Conservation (phyloP, 64 coral and sea anemone genomes). For the Hydrozoanthus tunicans region DNA sequence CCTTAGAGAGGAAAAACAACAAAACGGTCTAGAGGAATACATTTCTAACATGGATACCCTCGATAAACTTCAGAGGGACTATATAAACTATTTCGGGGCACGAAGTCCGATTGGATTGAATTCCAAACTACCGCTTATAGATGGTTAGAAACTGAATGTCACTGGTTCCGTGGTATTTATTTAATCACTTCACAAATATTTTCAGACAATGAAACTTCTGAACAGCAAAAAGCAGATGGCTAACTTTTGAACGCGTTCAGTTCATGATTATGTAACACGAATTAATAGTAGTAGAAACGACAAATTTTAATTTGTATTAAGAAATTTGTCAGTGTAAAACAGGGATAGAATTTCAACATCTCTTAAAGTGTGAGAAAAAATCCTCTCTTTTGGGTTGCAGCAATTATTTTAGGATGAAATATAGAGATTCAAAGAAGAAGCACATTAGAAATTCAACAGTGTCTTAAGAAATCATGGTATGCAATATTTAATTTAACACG, state of each 20-base stretch:
- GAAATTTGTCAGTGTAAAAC: too few relatives aligned
- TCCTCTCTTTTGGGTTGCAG: not conserved
- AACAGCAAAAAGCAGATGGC: too few relatives aligned
- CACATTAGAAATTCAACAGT: not conserved
- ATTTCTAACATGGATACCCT: constrained; percentile 41
- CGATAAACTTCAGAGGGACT: constrained; percentile 68
- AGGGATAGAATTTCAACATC: too few relatives aligned
- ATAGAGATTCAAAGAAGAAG: not conserved
- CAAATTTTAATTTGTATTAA: too few relatives aligned
- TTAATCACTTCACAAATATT: not conserved
- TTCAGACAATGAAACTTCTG: not conserved
- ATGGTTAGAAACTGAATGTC: not conserved
- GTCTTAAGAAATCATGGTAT: not conserved
- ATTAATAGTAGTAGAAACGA: too few relatives aligned
- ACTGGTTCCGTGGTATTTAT: not conserved
- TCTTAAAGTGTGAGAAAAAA: not conserved
- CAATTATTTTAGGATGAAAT: not conserved
- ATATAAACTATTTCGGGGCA: constrained; percentile 78
- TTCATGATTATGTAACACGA: too few relatives aligned
- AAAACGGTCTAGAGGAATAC: not conserved
- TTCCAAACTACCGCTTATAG: constrained; percentile 4
- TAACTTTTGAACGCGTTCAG: too few relatives aligned
- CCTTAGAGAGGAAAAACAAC: not conserved
- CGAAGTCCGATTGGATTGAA: constrained; percentile 84
- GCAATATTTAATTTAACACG: too few relatives aligned